A percentile compares a stretch with the other conserved stretches of the same genome.
Conservation (phyloP, 2,113 vertebrate genomes). For the Orthonyx spaldingii region DNA sequence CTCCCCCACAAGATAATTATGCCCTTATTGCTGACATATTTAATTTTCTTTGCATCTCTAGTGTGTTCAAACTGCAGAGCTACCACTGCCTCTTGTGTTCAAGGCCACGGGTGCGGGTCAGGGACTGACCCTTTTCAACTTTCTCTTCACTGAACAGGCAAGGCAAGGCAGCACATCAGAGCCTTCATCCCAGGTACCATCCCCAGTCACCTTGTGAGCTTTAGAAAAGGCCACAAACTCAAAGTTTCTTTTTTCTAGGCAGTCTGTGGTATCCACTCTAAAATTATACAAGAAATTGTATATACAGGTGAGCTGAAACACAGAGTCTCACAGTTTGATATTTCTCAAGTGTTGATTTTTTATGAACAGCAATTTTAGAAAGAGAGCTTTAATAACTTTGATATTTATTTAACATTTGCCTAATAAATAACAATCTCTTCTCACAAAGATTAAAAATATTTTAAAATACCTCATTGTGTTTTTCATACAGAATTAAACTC, state of each 20-base stretch:
- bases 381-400: background rate
- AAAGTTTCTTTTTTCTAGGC: background rate
- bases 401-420: slow-evolving; percentile 26
- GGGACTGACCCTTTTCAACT: background rate
- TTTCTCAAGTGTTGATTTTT: background rate
- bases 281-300: background rate
- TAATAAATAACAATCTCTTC: slow-evolving; percentile 15
- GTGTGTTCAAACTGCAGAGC: background rate
- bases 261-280: background rate
- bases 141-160: background rate
- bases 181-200: background rate
- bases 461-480: background rate
- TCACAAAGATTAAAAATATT: background rate
- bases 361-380: background rate
- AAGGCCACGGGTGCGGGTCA: background rate
- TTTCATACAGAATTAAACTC: background rate
- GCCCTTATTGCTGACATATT: background rate
- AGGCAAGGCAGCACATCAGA: background rate
- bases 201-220: background rate
- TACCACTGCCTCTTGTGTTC: background rate
- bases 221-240: background rate
- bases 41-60: background rate
- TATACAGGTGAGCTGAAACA: background rate
- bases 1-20: background rate
- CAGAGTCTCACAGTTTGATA: background rate